Evolutionary conservation across 2,113 vertebrate species (phyloP).

Genomic region (Cichladusa arquata): DNA sequence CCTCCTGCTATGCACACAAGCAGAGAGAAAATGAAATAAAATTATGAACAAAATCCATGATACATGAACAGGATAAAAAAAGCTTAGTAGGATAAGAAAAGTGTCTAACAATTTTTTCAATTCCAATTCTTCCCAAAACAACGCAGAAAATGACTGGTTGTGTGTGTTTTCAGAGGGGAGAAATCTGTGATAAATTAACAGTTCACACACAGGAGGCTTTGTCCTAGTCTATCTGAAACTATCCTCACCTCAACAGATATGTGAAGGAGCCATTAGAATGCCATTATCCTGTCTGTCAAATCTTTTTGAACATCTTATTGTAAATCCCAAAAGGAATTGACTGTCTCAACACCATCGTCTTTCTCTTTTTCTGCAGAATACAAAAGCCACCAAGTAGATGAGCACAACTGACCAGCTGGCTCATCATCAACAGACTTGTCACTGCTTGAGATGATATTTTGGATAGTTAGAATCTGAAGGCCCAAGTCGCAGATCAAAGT

Average conservation of each 20-base stretch:
- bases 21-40: constrained; percentile 7
- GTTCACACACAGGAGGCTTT: neutral
- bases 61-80: neutral
- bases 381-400: neutral
- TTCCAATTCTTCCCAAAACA: neutral
- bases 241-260: neutral
- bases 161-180: neutral
- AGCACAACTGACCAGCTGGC: neutral
- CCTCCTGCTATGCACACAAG: neutral
- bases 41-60: neutral
- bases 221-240: neutral
- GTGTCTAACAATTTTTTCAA: neutral
- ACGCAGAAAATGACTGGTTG: neutral
- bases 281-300: neutral
- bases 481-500: neutral
- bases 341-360: neutral
- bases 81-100: neutral
- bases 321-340: neutral
- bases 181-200: neutral
- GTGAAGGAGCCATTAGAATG: neutral
- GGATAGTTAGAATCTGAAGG: neutral
- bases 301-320: neutral
- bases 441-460: neutral
- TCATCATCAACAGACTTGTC: neutral
- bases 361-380: neutral